Evolutionary conservation across 2,113 vertebrate genomes (phyloP).

Genomic region (Australoheros scitulus): DNA sequence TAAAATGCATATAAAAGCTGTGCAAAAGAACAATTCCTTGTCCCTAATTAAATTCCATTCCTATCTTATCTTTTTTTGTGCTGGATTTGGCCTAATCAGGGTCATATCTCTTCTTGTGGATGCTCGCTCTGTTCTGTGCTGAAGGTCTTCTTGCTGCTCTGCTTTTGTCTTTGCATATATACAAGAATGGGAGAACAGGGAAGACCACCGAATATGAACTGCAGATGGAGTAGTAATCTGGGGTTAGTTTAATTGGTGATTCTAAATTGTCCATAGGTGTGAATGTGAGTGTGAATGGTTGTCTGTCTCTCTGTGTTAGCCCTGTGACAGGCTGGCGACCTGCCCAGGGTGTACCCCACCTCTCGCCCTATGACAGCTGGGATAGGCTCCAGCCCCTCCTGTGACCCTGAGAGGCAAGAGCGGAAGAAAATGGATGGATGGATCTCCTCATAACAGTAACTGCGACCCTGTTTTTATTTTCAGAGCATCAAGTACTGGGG

Average conservation of each 20-base stretch:
- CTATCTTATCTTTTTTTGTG: not conserved
- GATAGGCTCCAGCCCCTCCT: too few species aligned
- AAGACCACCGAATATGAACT: not conserved
- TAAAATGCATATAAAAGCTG: not conserved
- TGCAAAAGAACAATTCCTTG: not conserved
- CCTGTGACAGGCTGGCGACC: too few species aligned
- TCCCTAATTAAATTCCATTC: not conserved
- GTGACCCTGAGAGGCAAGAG: too few species aligned
- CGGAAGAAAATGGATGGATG: too few species aligned
- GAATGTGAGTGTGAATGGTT: too few species aligned
- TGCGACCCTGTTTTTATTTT: not conserved
- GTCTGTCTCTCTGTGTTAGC: too few species aligned
- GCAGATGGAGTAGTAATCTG: not conserved
- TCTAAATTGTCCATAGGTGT: too few species aligned
- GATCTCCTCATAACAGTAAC: too few species aligned
- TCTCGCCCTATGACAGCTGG: too few species aligned
- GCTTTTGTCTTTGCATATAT: not conserved
- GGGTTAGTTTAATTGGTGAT: too few species aligned
- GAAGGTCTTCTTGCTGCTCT: not conserved
- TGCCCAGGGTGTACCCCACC: too few species aligned
- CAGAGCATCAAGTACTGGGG: not conserved
- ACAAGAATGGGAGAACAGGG: fast-evolving
- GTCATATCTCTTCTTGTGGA: not conserved
- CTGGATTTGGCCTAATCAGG: not conserved
- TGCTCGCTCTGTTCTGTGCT: fast-evolving